Evolutionary conservation across 2,113 vertebrate species (phyloP), one percentile per base, ranked within the genome.

Genomic region (Clinocottus analis): DNA sequence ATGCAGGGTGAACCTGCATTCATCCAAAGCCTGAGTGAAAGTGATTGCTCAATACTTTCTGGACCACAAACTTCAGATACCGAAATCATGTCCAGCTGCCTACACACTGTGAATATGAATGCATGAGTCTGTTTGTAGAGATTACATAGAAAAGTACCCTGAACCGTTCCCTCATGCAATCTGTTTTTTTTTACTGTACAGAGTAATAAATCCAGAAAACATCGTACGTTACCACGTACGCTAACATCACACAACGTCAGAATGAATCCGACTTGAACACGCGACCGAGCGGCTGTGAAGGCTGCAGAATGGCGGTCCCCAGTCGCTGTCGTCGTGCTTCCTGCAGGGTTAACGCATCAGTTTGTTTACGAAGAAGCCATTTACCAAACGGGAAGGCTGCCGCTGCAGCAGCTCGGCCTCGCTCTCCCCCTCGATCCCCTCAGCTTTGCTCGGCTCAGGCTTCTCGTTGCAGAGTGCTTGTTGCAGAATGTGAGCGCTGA

Each of bases 321-420:
- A 31, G 41, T 80, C 39, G 72, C 77, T 39, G 27, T 77, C 66
- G 78, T 68, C 35, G 75, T 25, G 69, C 65, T 60, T 51, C 62
- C 55, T 77, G 47, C 62, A 74, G 75, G 45, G 77, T 79, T 84
- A 87, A 91, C 84, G 80, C 84, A 87, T 83, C 81, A 80, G 65
- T 71, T 71, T 25, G 72, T 85, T 86, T 82, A 75, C 75, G 39
- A 82, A 61, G 71, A 89, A 66, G 62, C 75, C 65, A 82, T 84
- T 55, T 81, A 72, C 67, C 49, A 61, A 79, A 77, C 45, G 60
- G 69, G 60, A n/a, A 43, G 31, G 63, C 11, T 25, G 70, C n/a
- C n/a, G n/a, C 51, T 60, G 77, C 75, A 61, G 69, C 51, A 43
- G 25, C 53, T 33, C 43, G 45, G 31, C 61, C 43, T 37, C 60